A percentile compares a stretch with the other conserved stretches of the same genome.
phyloP scores from a whole-genome alignment of 2,797 vertebrate genomes.

The Danio kyathit region DNA sequence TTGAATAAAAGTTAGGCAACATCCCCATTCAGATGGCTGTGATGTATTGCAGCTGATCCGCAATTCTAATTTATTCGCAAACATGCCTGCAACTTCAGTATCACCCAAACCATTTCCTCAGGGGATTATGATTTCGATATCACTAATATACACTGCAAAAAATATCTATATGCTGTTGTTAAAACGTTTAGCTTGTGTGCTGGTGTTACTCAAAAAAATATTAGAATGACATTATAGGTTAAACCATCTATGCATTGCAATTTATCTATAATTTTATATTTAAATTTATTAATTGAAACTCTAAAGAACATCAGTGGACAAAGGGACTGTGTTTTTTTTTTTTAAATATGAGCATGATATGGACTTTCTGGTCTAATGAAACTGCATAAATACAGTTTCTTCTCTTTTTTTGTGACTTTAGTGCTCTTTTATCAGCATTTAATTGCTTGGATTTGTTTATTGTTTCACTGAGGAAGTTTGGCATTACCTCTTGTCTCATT shows the following conservation, averaged over 20 bases:
- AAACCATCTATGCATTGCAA: neutral
- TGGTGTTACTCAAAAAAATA: neutral
- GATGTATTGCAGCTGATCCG: slow-evolving; percentile 2
- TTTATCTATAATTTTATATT: neutral
- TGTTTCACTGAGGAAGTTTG: slow-evolving; percentile 6
- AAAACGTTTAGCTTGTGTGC: neutral
- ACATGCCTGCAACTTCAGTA: slow-evolving; percentile 3
- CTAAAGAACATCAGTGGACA: neutral
- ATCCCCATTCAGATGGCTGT: neutral
- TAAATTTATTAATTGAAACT: slow-evolving; percentile 13
- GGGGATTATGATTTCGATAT: slow-evolving; percentile 19
- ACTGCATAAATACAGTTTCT: neutral
- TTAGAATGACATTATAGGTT: slow-evolving; percentile 9
- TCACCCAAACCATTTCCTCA: slow-evolving; percentile 1
- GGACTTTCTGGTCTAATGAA: neutral
- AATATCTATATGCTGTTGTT: neutral
- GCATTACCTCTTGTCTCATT: slow-evolving; percentile 20
- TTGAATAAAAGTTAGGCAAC: slow-evolving; percentile 11
- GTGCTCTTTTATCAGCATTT: slow-evolving; percentile 2
- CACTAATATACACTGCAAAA: neutral
- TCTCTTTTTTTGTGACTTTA: neutral
- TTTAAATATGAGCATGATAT: neutral
- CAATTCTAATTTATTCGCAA: slow-evolving; percentile 34
- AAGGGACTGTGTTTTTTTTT: neutral
- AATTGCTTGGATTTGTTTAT: slow-evolving; percentile 2